Evolutionary conservation across 2,888 invertebrate genomes (phyloP).

Genomic region (Machimus atricapillus): DNA sequence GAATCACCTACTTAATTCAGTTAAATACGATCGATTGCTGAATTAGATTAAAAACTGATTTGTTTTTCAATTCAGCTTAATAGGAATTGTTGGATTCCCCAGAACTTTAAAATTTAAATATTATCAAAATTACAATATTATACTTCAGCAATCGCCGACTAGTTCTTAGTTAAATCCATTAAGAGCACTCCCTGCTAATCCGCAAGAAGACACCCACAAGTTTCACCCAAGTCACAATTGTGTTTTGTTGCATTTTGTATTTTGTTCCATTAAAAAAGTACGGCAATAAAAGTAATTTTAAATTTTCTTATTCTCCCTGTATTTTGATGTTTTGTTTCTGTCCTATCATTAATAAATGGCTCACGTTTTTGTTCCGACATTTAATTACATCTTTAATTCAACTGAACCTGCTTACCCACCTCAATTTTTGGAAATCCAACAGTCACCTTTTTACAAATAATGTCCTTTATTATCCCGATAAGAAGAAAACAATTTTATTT

Average conservation of each 20-base stretch:
- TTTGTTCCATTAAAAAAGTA: not conserved
- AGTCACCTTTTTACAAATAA: not conserved
- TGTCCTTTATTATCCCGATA: not conserved
- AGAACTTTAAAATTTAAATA: not conserved
- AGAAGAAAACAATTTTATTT: not conserved
- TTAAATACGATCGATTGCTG: not conserved
- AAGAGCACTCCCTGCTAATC: slow-evolving; percentile 1
- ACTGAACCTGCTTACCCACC: not conserved
- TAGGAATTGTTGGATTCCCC: not conserved
- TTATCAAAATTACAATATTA: not conserved
- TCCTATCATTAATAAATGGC: not conserved
- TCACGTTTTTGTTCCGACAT: not conserved
- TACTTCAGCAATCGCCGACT: not conserved
- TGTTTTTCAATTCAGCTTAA: not conserved
- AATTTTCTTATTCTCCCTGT: not conserved
- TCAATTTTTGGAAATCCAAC: not conserved
- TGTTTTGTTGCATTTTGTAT: not conserved
- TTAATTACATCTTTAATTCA: not conserved
- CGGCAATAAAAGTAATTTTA: not conserved
- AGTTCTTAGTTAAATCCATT: not conserved
- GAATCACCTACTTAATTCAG: not conserved
- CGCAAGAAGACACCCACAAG: not conserved
- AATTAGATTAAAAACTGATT: too few relatives aligned
- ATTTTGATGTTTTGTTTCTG: not conserved
- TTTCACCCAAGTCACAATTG: slow-evolving; percentile 5